Evolutionary conservation across 64 coral and sea anemone species (phyloP).

Genomic region (Platygyra sinensis): DNA sequence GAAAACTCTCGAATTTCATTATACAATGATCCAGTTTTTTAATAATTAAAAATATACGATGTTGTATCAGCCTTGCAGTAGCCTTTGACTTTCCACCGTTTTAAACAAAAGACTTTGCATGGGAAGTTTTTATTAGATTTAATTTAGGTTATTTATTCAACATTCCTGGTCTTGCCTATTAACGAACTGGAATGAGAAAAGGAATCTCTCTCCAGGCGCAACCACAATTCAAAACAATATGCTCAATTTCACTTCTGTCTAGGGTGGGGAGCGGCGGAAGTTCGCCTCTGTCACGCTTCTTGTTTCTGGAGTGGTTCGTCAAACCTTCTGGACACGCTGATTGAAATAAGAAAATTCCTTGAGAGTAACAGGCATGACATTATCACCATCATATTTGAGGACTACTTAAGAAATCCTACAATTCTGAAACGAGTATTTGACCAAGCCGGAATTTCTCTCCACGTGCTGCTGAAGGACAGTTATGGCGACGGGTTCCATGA

Average conservation of each 20-base stretch:
- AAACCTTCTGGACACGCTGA: conserved; percentile 75
- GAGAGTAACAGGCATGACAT: conserved; percentile 69
- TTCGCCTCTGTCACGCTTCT: conserved; percentile 81
- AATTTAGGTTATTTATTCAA: too few relatives aligned
- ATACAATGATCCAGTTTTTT: too few relatives aligned
- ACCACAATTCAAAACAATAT: too few relatives aligned
- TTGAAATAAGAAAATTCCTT: conserved; percentile 75
- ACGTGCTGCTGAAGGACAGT: conserved; percentile 63
- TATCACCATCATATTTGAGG: conserved; percentile 92
- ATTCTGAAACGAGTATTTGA: conserved; percentile 89
- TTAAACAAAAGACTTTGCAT: too few relatives aligned
- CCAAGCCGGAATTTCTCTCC: conserved; percentile 61
- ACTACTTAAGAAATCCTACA: conserved; percentile 85
- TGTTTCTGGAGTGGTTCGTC: conserved; percentile 92
- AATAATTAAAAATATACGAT: too few relatives aligned
- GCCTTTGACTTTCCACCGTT: too few relatives aligned
- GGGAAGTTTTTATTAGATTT: neutral
- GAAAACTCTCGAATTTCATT: too few relatives aligned
- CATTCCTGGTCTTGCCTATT: too few relatives aligned
- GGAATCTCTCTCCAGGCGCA: too few relatives aligned
- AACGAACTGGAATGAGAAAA: too few relatives aligned
- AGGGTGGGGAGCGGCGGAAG: conserved; percentile 86
- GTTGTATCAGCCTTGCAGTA: too few relatives aligned
- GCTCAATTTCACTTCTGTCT: neutral
- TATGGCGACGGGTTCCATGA: conserved; percentile 61